A percentile compares a stretch with the other conserved stretches of the same genome.
Conservation (phyloP, 2,888 invertebrate species). For the Rhodophaea formosa region DNA sequence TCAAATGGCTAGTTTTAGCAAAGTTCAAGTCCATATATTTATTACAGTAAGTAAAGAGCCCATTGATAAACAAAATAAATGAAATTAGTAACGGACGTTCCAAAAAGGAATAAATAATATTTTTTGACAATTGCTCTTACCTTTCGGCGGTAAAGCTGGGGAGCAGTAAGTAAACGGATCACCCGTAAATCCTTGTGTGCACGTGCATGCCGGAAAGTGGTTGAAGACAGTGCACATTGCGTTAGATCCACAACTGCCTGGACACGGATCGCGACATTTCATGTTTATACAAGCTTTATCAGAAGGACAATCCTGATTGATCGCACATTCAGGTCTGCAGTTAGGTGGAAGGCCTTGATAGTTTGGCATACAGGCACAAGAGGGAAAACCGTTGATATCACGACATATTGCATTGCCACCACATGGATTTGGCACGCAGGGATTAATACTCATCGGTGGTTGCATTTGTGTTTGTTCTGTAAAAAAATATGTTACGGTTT, state of each 20-base stretch:
- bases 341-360: conserved; percentile 87
- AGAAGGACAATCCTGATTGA: conserved; percentile 86
- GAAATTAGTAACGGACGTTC: too few relatives aligned
- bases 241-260: conserved; percentile 85
- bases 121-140: conserved; percentile 35
- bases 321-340: conserved; percentile 87
- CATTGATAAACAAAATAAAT: too few relatives aligned
- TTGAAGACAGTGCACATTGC: conserved; percentile 84
- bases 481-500: background rate
- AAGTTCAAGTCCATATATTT: too few relatives aligned
- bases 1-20: too few relatives aligned
- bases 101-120: too few relatives aligned
- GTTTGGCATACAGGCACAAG: conserved; percentile 84
- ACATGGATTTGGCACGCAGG: conserved; percentile 86
- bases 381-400: conserved; percentile 80
- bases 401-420: conserved; percentile 84
- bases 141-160: conserved; percentile 69
- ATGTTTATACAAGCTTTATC: conserved; percentile 87
- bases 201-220: conserved; percentile 86
- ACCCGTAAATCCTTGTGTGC: conserved; percentile 86
- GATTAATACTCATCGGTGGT: conserved; percentile 72
- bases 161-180: conserved; percentile 87
- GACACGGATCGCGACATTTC: conserved; percentile 87
- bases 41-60: too few relatives aligned
- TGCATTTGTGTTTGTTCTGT: conserved; percentile 39